Percentiles rank a stretch among this genome's conserved stretches.
phyloP scores from a whole-genome alignment of 2,113 vertebrate genomes.

The Microtus oregoni region DNA sequence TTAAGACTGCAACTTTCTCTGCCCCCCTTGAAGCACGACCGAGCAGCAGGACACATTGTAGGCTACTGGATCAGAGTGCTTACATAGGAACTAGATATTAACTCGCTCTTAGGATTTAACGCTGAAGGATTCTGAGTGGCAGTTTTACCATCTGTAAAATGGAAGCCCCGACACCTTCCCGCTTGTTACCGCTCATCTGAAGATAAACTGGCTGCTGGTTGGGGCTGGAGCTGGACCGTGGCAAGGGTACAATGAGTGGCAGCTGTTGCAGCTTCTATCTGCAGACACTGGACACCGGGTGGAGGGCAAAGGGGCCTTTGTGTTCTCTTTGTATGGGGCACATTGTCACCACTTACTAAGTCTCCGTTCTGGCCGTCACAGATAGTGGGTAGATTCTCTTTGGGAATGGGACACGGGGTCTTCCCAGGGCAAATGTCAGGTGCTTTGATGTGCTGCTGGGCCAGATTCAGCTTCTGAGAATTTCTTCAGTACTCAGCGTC shows the following conservation, averaged over 20 bases:
- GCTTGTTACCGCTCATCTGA: not conserved
- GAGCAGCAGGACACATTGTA: not conserved
- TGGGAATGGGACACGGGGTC: slow-evolving; percentile 60
- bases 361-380: slow-evolving; percentile 60
- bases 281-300: slow-evolving; percentile 20
- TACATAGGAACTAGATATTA: not conserved
- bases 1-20: not conserved
- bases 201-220: not conserved
- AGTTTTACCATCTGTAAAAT: slow-evolving; percentile 39
- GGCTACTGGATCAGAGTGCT: not conserved
- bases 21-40: not conserved
- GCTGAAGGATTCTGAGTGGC: not conserved
- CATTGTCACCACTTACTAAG: slow-evolving; percentile 71
- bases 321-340: slow-evolving; percentile 65
- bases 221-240: not conserved
- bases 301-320: slow-evolving; percentile 73
- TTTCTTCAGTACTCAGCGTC: not conserved
- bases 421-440: slow-evolving; percentile 78
- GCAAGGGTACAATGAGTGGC: not conserved
- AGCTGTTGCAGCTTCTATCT: slow-evolving; percentile 35
- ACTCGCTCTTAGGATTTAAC: not conserved
- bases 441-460: slow-evolving; percentile 77
- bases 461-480: slow-evolving; percentile 42
- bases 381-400: slow-evolving; percentile 73
- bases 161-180: not conserved